Conservation (phyloP, 2,888 invertebrate genomes). For the Elegia similella region DNA sequence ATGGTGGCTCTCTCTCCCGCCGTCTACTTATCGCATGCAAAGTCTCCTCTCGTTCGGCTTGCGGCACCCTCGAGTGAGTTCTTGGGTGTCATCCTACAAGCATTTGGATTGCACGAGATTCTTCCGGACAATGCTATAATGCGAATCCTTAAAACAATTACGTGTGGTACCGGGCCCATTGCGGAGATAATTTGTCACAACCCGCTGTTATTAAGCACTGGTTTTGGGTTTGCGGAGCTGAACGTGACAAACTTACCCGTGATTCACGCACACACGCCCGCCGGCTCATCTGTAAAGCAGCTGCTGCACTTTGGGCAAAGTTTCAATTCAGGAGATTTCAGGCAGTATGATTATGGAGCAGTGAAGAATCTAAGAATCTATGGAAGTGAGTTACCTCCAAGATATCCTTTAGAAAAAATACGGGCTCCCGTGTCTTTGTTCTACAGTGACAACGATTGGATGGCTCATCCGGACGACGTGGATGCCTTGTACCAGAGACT, state of each 20-base stretch:
- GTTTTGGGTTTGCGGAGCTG: slow-evolving; percentile 5
- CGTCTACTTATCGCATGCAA: slow-evolving; percentile 26
- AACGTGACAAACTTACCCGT: slow-evolving; percentile 7
- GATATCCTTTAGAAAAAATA: slow-evolving; percentile 63
- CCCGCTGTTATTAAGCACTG: not conserved
- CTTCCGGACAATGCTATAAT: not conserved
- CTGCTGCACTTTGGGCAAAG: slow-evolving; percentile 62
- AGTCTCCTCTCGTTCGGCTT: not conserved
- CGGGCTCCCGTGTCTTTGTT: slow-evolving; percentile 73
- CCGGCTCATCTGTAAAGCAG: slow-evolving; percentile 56
- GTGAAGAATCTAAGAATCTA: slow-evolving; percentile 6
- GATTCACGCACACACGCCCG: slow-evolving; percentile 19
- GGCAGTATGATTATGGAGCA: slow-evolving; percentile 11
- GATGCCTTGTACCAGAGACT: slow-evolving; percentile 6
- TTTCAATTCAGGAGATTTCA: slow-evolving; percentile 32
- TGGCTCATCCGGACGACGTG: slow-evolving; percentile 43
- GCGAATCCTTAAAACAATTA: not conserved
- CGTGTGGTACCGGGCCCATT: not conserved
- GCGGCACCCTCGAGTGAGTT: not conserved
- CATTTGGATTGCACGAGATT: not conserved
- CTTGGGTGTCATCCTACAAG: not conserved
- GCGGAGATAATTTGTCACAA: slow-evolving; percentile 25
- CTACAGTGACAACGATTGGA: slow-evolving; percentile 78
- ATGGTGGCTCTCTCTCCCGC: slow-evolving; percentile 26
- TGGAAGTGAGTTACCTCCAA: slow-evolving; percentile 53